Conservation (phyloP, 2,113 vertebrate species). For the Smithornis capensis region DNA sequence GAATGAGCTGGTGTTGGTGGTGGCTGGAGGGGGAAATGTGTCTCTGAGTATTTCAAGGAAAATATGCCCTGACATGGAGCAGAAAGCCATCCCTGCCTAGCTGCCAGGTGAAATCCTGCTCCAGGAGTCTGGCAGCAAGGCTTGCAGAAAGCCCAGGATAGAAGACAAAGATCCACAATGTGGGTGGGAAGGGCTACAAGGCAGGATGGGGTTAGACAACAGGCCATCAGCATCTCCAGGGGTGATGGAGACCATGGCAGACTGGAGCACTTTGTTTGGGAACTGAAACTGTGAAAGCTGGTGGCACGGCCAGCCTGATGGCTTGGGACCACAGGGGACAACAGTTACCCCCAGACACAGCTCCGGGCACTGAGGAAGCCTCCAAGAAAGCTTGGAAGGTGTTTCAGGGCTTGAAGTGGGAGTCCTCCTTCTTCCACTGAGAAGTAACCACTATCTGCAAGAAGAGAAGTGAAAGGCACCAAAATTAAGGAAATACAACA, state of each 20-base stretch:
- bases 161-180: not conserved
- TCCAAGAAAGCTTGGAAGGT: not conserved
- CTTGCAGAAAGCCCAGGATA: not conserved
- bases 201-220: not conserved
- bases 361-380: not conserved
- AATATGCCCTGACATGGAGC: not conserved
- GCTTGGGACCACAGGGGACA: not conserved
- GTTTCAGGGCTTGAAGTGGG: fast-evolving
- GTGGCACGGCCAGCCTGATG: not conserved
- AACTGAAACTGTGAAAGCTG: not conserved
- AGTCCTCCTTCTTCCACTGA: not conserved
- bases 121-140: fast-evolving
- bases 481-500: not conserved
- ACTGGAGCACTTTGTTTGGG: not conserved
- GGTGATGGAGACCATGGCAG: fast-evolving
- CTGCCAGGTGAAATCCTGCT: not conserved
- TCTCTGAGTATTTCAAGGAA: not conserved
- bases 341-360: not conserved
- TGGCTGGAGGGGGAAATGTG: not conserved
- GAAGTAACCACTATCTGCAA: not conserved
- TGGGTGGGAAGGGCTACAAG: not conserved
- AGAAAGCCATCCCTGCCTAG: not conserved
- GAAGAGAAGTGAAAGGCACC: not conserved
- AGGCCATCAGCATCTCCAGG: not conserved
- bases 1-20: not conserved